Conservation (phyloP, 2,888 invertebrate genomes). For the Pinctada fucata region DNA sequence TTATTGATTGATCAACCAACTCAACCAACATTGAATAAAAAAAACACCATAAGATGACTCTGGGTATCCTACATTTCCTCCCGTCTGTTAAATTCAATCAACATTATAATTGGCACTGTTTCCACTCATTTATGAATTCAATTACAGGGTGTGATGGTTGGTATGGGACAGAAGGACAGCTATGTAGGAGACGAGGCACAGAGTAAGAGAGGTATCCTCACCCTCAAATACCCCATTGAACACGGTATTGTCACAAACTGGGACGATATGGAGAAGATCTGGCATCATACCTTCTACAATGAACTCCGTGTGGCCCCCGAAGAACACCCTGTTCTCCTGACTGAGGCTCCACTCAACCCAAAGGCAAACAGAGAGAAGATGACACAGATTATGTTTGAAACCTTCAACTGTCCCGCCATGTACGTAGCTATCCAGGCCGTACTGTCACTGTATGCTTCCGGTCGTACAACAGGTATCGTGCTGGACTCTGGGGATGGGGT, state of each 20-base stretch:
- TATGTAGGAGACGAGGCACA: slow-evolving; percentile 71
- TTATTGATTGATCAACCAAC: no score
- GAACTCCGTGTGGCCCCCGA: slow-evolving; percentile 90
- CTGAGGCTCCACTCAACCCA: slow-evolving; percentile 89
- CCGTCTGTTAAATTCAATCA: no score
- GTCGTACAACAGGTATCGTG: slow-evolving; percentile 76
- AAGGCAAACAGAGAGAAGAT: slow-evolving; percentile 86
- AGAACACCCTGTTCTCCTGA: slow-evolving; percentile 90
- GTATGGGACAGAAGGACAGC: slow-evolving; percentile 68
- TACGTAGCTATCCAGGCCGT: slow-evolving; percentile 84
- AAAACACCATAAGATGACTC: no score
- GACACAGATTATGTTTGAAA: slow-evolving; percentile 77
- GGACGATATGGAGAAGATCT: slow-evolving; percentile 74
- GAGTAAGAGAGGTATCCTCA: slow-evolving; percentile 69
- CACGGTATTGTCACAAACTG: slow-evolving; percentile 73
- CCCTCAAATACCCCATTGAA: slow-evolving; percentile 69
- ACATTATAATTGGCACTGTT: no score
- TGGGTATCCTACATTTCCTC: no score
- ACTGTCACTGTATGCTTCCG: slow-evolving; percentile 81
- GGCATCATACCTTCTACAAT: slow-evolving; percentile 75
- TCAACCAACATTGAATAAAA: no score
- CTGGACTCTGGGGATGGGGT: slow-evolving; percentile 65
- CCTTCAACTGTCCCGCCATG: slow-evolving; percentile 38
- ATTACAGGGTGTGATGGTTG: slow-evolving; percentile 52
- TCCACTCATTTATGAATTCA: no score